A percentile compares a stretch with the other conserved stretches of the same genome.
phyloP scores from a whole-genome alignment of 2,113 vertebrate species.

The Callocephalon fimbriatum region DNA sequence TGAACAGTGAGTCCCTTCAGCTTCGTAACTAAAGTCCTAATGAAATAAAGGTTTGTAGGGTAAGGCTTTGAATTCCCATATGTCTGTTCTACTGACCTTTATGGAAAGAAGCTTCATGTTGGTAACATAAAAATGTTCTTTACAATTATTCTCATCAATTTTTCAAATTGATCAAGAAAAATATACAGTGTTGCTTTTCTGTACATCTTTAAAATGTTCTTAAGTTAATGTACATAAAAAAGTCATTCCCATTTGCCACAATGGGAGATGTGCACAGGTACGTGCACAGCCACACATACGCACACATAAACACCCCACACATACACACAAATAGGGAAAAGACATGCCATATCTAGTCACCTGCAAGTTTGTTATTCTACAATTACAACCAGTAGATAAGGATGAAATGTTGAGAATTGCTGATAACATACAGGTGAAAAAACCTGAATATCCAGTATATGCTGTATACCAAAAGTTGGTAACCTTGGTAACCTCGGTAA shows the following conservation, averaged over 20 bases:
- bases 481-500: not conserved
- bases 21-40: not conserved
- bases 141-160: constrained; percentile 49
- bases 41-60: constrained; percentile 39
- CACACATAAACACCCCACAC: not conserved
- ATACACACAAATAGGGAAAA: not conserved
- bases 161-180: constrained; percentile 67
- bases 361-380: not conserved
- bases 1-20: not conserved
- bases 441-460: not conserved
- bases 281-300: constrained; percentile 29
- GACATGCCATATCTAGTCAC: constrained; percentile 8
- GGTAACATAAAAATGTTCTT: constrained; percentile 42
- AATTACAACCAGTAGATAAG: not conserved
- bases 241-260: constrained; percentile 25
- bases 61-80: constrained; percentile 18
- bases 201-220: constrained; percentile 65
- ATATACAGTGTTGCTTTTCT: constrained; percentile 62
- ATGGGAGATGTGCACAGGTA: not conserved
- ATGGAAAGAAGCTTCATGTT: constrained; percentile 35
- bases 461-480: not conserved
- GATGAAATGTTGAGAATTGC: constrained; percentile 23
- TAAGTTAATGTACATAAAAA: constrained; percentile 53
- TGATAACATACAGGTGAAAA: constrained; percentile 16
- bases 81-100: constrained; percentile 29